Conservation (phyloP, 2,113 vertebrate species). For the Lathamus discolor region DNA sequence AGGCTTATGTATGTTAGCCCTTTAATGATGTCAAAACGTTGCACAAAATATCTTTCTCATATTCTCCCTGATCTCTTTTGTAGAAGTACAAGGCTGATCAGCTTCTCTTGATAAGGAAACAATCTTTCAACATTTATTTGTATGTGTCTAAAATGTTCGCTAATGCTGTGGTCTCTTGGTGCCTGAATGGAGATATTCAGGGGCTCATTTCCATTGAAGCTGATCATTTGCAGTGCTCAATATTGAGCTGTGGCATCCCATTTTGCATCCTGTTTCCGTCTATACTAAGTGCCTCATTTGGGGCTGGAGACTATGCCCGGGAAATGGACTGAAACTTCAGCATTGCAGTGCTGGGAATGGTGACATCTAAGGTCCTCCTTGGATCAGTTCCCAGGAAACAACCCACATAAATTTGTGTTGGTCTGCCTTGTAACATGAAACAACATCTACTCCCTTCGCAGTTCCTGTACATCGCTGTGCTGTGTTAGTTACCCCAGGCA, state of each 20-base stretch:
- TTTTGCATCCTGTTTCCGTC: background rate
- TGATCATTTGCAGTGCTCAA: background rate
- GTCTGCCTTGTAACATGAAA: constrained; percentile 9
- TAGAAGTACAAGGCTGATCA: background rate
- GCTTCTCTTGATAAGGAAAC: background rate
- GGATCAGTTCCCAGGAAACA: constrained; percentile 20
- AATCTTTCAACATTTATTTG: background rate
- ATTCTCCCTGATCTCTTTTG: background rate
- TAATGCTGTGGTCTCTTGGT: background rate
- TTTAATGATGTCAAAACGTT: background rate
- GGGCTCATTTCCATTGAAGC: background rate
- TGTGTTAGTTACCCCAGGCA: background rate
- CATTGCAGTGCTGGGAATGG: background rate
- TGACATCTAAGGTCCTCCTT: background rate
- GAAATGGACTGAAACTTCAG: background rate
- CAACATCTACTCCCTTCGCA: background rate
- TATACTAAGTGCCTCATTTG: background rate
- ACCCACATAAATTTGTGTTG: background rate
- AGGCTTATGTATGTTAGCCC: background rate
- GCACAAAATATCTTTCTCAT: background rate
- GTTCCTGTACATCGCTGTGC: background rate
- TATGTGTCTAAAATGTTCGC: background rate
- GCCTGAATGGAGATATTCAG: background rate
- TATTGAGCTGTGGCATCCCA: background rate
- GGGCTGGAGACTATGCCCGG: background rate